Conservation (phyloP, 2,888 invertebrate genomes). For the Cephonodes hylas region DNA sequence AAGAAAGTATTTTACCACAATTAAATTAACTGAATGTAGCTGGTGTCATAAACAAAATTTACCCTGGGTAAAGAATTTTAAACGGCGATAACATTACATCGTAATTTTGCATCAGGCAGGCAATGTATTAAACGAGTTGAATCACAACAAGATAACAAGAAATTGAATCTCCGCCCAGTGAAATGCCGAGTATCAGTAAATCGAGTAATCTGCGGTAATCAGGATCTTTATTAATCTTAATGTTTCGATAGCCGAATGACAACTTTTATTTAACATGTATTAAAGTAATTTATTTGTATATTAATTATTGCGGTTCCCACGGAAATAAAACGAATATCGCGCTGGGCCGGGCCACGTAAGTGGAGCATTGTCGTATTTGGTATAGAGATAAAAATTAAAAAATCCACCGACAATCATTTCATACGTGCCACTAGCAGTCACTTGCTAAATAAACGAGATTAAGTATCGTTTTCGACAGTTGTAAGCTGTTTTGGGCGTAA, state of each 20-base stretch:
- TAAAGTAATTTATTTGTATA: background rate
- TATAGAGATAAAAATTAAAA: slow-evolving; percentile 5
- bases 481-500: slow-evolving; percentile 3
- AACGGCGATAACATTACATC: background rate
- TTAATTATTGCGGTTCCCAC: slow-evolving; percentile 13
- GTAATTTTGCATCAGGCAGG: background rate
- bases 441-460: slow-evolving; percentile 11
- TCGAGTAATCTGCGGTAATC: background rate
- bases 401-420: slow-evolving; percentile 19
- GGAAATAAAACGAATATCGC: slow-evolving; percentile 4
- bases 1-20: background rate
- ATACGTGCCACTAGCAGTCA: slow-evolving; percentile 15
- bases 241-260: background rate
- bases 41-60: background rate
- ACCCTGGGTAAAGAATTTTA: background rate
- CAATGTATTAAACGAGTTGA: background rate
- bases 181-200: too few relatives aligned
- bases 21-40: background rate
- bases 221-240: background rate
- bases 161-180: background rate
- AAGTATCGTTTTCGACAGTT: background rate
- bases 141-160: background rate
- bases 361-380: slow-evolving; percentile 15
- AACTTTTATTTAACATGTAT: background rate
- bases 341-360: background rate